These are phyloP conservation scores for Bombus turneri DNA, from an alignment of 1,140 invertebrate genomes.

Conservation along the genomic window DNA sequence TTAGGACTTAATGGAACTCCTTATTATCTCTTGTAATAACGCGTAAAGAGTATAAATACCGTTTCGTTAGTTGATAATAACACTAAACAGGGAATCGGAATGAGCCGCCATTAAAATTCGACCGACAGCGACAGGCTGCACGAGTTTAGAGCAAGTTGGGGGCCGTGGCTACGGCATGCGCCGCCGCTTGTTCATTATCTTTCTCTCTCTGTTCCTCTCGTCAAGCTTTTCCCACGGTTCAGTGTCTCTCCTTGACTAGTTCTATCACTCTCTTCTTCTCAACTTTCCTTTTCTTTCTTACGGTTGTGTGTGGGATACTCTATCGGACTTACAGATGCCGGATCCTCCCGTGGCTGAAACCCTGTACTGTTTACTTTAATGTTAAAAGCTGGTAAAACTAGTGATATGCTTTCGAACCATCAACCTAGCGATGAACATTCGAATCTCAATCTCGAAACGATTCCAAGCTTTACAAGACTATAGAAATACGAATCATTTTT, in stretches of 20 bases:
- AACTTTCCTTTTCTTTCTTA: slow-evolving; percentile 49
- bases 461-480: not conserved
- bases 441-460: not conserved
- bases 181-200: slow-evolving; percentile 63
- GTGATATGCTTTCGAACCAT: not conserved
- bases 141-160: slow-evolving; percentile 69
- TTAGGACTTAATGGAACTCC: slow-evolving; percentile 6
- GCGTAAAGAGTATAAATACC: slow-evolving; percentile 39
- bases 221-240: slow-evolving; percentile 47
- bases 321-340: not conserved
- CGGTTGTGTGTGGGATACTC: not conserved
- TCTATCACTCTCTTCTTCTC: slow-evolving; percentile 40
- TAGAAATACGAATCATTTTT: too few relatives aligned
- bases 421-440: not conserved
- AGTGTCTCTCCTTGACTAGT: slow-evolving; percentile 32
- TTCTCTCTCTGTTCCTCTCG: slow-evolving; percentile 34
- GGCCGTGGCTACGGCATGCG: slow-evolving; percentile 70
- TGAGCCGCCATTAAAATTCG: slow-evolving; percentile 81
- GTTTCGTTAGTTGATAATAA: slow-evolving; percentile 75
- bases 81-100: slow-evolving; percentile 72
- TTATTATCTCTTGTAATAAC: slow-evolving; percentile 6
- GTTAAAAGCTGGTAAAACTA: not conserved
- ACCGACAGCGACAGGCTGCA: slow-evolving; percentile 69
- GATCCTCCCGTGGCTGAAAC: slow-evolving; percentile 7
- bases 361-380: not conserved